Conservation (phyloP, 1,140 invertebrate genomes). For the Calephelis virginiensis region DNA sequence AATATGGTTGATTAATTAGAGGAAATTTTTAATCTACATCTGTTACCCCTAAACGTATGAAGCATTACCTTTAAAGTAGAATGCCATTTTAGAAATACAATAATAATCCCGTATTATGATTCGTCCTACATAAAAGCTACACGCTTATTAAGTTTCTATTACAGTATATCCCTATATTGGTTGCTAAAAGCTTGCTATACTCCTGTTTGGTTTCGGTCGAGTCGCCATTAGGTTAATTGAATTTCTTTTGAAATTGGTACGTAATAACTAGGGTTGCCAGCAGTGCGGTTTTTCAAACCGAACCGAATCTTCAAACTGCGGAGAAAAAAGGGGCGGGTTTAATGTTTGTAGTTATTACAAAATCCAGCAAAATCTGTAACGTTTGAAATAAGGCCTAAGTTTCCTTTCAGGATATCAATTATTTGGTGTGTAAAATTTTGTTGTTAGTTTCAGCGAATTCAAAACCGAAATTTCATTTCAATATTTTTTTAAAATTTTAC, state of each 20-base stretch:
- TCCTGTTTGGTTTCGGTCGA: conserved; percentile 6
- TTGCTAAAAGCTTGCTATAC: background rate
- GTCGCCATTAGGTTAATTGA: conserved; percentile 7
- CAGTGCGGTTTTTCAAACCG: background rate
- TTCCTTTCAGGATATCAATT: no score
- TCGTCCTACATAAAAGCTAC: conserved; percentile 12
- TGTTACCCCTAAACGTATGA: background rate
- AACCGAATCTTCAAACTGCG: no score
- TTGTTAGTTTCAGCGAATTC: no score
- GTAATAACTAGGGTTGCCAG: background rate
- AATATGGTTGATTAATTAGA: no score
- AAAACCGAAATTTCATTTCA: no score
- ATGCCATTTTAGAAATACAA: conserved; percentile 10
- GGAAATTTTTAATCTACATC: no score
- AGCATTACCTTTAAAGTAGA: background rate
- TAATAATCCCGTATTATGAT: conserved; percentile 12
- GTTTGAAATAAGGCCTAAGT: no score
- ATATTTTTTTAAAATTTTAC: no score
- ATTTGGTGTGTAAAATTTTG: no score
- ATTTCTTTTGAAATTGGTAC: conserved; percentile 11
- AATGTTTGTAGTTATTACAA: no score
- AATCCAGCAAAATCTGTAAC: no score
- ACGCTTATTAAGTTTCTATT: conserved; percentile 14
- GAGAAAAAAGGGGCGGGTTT: no score
- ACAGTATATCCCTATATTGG: background rate